A percentile compares a stretch with the other conserved stretches of the same genome.
These are phyloP conservation scores for Drosophila monieri DNA, from an alignment of 2,888 invertebrate genomes.

Conservation along the genomic window DNA sequence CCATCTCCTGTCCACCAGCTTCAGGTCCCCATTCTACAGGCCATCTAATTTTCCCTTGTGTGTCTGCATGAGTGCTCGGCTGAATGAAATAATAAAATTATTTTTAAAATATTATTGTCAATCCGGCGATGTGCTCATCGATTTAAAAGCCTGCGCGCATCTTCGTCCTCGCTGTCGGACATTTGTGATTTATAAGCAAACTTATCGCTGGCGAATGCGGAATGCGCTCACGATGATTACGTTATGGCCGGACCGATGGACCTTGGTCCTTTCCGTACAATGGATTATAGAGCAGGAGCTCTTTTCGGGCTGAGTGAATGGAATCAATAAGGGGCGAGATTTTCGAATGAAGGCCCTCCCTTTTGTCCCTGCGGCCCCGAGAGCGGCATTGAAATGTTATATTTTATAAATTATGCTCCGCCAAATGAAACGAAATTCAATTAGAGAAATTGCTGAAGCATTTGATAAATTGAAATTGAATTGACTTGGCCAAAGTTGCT, in stretches of 20 bases:
- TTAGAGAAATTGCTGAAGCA: slow-evolving; percentile 67
- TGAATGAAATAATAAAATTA: slow-evolving; percentile 77
- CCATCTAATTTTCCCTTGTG: slow-evolving; percentile 31
- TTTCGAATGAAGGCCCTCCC: slow-evolving; percentile 28
- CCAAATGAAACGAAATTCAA: slow-evolving; percentile 60
- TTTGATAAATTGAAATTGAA: slow-evolving; percentile 67
- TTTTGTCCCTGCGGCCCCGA: slow-evolving; percentile 37
- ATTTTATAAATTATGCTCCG: slow-evolving; percentile 55
- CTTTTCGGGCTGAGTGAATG: slow-evolving; percentile 53
- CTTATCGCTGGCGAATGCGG: slow-evolving; percentile 56
- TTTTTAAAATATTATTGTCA: slow-evolving; percentile 76
- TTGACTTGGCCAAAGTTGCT: slow-evolving; percentile 43
- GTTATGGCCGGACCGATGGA: slow-evolving; percentile 28
- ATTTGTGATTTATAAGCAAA: slow-evolving; percentile 77
- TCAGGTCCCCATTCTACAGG: slow-evolving; percentile 1
- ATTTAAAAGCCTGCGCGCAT: slow-evolving; percentile 66
- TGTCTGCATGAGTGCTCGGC: slow-evolving; percentile 61
- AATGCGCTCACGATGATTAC: slow-evolving; percentile 68
- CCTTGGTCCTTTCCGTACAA: slow-evolving; percentile 49
- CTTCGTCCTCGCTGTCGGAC: slow-evolving; percentile 39
- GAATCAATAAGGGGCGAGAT: slow-evolving; percentile 49
- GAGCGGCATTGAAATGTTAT: slow-evolving; percentile 62
- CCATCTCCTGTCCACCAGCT: not conserved
- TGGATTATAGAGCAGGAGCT: slow-evolving; percentile 52
- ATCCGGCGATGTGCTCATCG: slow-evolving; percentile 72